Percentiles rank a stretch among this genome's conserved stretches.
These are phyloP conservation scores for Notechis scutatus DNA, from an alignment of 2,113 vertebrate genomes.

Conservation along the genomic window DNA sequence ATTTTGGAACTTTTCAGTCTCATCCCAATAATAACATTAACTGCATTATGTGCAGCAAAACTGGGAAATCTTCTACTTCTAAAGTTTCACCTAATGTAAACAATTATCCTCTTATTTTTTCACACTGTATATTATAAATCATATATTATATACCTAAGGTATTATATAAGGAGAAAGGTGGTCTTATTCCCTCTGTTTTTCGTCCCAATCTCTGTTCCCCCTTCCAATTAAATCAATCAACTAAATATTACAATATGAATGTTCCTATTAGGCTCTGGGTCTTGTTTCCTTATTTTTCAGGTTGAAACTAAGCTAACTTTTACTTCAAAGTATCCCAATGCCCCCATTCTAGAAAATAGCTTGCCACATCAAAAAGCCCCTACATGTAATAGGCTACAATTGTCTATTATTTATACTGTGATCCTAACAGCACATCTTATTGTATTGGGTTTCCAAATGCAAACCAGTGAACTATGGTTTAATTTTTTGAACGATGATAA, in stretches of 20 bases:
- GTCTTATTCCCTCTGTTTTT: background rate
- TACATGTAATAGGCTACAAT: constrained; percentile 42
- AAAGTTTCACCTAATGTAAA: background rate
- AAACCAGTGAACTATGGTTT: constrained; percentile 45
- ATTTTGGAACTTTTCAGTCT: background rate
- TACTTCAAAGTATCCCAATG: background rate
- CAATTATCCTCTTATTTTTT: background rate
- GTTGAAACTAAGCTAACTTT: background rate
- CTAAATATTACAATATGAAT: background rate
- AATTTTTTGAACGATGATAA: constrained; percentile 45
- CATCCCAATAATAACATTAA: background rate
- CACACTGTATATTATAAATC: background rate
- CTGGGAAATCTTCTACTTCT: background rate
- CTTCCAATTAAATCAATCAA: background rate
- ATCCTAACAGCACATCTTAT: constrained; percentile 50
- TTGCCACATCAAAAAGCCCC: constrained; percentile 33
- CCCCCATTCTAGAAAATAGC: constrained; percentile 15
- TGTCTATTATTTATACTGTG: constrained; percentile 28
- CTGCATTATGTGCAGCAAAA: background rate
- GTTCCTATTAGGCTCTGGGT: background rate
- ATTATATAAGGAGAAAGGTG: background rate
- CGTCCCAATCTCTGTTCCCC: background rate
- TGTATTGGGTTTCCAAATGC: constrained; percentile 41
- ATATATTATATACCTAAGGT: background rate
- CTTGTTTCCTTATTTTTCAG: background rate